phyloP scores from a whole-genome alignment of 2,113 vertebrate species.

The Apeltes quadracus region DNA sequence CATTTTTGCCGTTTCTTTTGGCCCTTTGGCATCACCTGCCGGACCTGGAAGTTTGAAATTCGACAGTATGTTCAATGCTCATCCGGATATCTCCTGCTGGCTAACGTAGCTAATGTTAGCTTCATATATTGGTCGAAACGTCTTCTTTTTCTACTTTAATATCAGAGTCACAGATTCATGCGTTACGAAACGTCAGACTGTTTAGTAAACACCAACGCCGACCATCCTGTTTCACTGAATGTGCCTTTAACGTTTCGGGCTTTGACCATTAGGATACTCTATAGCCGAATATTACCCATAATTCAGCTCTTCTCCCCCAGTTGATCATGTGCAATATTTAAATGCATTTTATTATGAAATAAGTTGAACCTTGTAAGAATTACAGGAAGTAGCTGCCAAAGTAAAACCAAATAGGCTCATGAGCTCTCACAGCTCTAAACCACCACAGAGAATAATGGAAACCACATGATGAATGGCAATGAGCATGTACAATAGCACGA shows the following conservation, averaged over 20 bases:
- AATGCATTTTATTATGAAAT: not conserved
- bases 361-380: not conserved
- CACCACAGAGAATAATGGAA: not conserved
- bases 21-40: not conserved
- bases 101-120: not conserved
- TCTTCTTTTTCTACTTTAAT: not conserved
- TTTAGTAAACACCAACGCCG: not conserved
- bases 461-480: not conserved
- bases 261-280: not conserved
- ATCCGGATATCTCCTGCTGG: not conserved
- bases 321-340: not conserved
- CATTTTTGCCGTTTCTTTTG: not conserved
- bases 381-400: constrained; percentile 22
- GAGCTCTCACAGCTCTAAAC: not conserved
- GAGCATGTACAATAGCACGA: not conserved
- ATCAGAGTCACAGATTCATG: too few species aligned
- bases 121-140: not conserved
- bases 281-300: not conserved
- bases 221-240: constrained; percentile 13
- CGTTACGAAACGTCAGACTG: constrained; percentile 4
- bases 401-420: constrained; percentile 11
- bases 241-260: constrained; percentile 28
- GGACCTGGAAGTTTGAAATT: not conserved
- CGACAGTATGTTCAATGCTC: not conserved
- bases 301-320: not conserved